Percentiles rank a stretch among this genome's conserved stretches.
phyloP scores from a whole-genome alignment of 2,797 vertebrate species.

The Prionace glauca region DNA sequence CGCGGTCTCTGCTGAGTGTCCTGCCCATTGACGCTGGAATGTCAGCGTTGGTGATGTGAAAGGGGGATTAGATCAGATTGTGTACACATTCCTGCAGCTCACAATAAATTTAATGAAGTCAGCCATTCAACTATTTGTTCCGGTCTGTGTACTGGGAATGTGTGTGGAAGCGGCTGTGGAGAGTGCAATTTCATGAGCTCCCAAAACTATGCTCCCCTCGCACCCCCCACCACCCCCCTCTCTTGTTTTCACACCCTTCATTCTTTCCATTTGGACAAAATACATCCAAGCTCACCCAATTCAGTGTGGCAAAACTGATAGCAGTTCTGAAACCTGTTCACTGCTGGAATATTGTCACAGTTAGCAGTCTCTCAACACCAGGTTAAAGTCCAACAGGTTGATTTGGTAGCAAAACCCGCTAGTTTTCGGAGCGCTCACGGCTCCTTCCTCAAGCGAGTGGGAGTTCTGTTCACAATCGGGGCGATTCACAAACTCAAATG shows the following conservation, averaged over 20 bases:
- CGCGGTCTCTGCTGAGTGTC: neutral
- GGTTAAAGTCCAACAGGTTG: no score
- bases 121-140: neutral
- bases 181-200: neutral
- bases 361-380: no score
- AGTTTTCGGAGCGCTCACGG: no score
- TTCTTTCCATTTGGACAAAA: no score
- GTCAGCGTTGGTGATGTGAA: neutral
- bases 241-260: neutral
- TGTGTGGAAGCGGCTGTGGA: neutral
- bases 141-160: neutral
- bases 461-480: no score
- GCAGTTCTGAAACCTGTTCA: neutral
- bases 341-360: neutral
- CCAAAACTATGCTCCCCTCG: neutral
- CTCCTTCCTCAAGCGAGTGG: no score
- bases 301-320: no score
- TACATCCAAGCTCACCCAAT: neutral
- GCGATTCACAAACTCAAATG: no score
- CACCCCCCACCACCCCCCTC: neutral
- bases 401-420: no score
- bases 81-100: neutral
- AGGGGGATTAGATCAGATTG: neutral
- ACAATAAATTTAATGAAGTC: neutral
- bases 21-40: neutral